These are phyloP conservation scores for Leuciscus idus DNA, from an alignment of 2,113 vertebrate species.

Conservation along the genomic window DNA sequence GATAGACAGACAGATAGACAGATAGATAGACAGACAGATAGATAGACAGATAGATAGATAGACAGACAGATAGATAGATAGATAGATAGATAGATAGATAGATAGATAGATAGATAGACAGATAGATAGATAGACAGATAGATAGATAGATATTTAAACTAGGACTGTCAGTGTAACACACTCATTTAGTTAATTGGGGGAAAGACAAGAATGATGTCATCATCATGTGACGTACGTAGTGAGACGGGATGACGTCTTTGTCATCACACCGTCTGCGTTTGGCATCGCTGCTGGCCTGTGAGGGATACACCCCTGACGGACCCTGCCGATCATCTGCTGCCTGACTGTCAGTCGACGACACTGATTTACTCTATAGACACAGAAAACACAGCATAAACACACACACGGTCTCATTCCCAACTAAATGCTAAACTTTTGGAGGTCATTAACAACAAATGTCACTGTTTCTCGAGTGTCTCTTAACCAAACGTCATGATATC, in stretches of 20 bases:
- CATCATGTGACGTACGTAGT: conserved; percentile 76
- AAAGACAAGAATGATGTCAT: background rate
- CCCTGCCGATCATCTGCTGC: conserved; percentile 82
- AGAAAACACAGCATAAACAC: conserved; percentile 3
- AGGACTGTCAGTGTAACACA: background rate
- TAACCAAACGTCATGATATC: background rate
- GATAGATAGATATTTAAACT: too few relatives aligned
- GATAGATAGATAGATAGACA: too few relatives aligned
- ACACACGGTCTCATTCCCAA: conserved; percentile 20
- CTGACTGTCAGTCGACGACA: conserved; percentile 81
- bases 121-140: too few relatives aligned
- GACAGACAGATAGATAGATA: too few relatives aligned
- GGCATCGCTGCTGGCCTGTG: conserved; percentile 74
- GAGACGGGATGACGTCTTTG: conserved; percentile 80
- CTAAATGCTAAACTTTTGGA: background rate
- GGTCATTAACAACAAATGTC: conserved; percentile 22
- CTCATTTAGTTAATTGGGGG: background rate
- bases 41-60: too few relatives aligned
- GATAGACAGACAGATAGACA: too few relatives aligned
- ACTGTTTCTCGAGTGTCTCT: background rate
- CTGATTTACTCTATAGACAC: conserved; percentile 77
- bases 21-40: too few relatives aligned
- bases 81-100: too few relatives aligned
- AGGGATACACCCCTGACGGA: conserved; percentile 83
- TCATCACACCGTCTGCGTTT: conserved; percentile 92